Percentiles rank a stretch among this genome's conserved stretches.
Evolutionary conservation across 2,797 vertebrate genomes (phyloP).

Genomic region (Eospalax fontanierii): DNA sequence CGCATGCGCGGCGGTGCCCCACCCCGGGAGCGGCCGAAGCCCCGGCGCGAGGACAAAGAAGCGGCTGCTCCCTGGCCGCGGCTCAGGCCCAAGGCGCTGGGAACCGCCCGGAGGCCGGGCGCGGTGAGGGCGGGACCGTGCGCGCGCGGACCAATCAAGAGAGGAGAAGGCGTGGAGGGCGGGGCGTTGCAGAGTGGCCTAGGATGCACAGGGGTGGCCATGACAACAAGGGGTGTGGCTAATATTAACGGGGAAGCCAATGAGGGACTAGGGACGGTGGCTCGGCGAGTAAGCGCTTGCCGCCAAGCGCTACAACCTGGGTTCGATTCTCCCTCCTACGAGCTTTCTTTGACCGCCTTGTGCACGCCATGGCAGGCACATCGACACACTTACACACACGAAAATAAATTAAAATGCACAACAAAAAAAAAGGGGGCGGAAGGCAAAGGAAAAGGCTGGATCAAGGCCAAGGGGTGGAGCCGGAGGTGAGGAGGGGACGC

Average conservation of each 20-base stretch:
- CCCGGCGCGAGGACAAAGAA: slow-evolving; percentile 55
- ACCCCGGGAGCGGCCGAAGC: slow-evolving; percentile 75
- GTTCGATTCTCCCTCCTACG: neutral
- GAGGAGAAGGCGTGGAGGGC: neutral
- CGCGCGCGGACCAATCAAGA: neutral
- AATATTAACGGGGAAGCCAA: neutral
- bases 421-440: neutral
- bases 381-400: neutral
- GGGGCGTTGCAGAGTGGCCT: neutral
- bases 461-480: neutral
- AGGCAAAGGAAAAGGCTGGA: slow-evolving; percentile 40
- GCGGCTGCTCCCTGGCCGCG: slow-evolving; percentile 65
- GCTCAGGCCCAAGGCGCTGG: slow-evolving; percentile 51
- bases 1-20: slow-evolving; percentile 90
- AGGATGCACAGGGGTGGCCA: too few species aligned
- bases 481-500: neutral
- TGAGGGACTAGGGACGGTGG: neutral
- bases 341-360: neutral
- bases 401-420: neutral
- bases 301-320: neutral
- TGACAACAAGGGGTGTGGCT: too few species aligned
- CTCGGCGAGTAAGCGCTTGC: neutral
- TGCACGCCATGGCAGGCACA: too few species aligned
- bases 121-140: slow-evolving; percentile 65
- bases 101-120: slow-evolving; percentile 28